Percentiles rank a stretch among this genome's conserved stretches.
These are phyloP conservation scores for Drosophila kanekoi DNA, from an alignment of 2,888 invertebrate species.

Conservation along the genomic window DNA sequence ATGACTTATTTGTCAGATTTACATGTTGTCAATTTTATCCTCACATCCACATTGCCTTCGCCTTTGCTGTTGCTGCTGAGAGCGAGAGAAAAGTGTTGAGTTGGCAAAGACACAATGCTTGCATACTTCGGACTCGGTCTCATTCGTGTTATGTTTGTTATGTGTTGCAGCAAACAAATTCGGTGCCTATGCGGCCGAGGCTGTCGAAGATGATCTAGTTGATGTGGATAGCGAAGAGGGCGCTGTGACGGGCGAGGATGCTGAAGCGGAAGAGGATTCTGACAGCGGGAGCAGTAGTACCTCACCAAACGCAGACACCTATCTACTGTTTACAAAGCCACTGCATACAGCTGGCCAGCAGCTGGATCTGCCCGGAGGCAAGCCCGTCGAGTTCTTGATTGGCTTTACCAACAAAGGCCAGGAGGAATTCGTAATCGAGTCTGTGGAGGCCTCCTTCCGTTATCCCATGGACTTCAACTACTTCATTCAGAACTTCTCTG, in stretches of 20 bases:
- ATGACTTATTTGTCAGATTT: neutral
- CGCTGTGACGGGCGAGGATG: conserved; percentile 86
- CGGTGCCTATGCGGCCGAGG: conserved; percentile 84
- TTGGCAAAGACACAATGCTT: conserved; percentile 42
- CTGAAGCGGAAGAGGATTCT: conserved; percentile 85
- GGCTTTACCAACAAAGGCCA: conserved; percentile 98
- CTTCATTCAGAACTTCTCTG: conserved; percentile 99
- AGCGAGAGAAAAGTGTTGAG: conserved; percentile 59
- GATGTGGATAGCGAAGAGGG: conserved; percentile 83
- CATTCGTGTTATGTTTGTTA: conserved; percentile 12
- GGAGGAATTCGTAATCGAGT: conserved; percentile 95
- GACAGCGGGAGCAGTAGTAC: conserved; percentile 85
- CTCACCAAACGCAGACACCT: conserved; percentile 96
- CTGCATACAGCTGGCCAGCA: conserved; percentile 87
- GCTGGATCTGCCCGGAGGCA: conserved; percentile 92
- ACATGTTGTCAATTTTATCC: neutral
- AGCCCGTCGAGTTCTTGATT: conserved; percentile 96
- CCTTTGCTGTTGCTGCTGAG: neutral
- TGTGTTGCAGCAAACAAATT: conserved; percentile 85
- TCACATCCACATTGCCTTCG: neutral
- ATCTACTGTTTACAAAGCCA: conserved; percentile 95
- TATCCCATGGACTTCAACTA: conserved; percentile 99
- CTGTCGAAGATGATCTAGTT: conserved; percentile 89
- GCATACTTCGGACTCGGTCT: conserved; percentile 38
- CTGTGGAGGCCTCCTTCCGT: conserved; percentile 98